Conservation (phyloP, 2,888 invertebrate genomes). For the Geophilus truncorum region DNA sequence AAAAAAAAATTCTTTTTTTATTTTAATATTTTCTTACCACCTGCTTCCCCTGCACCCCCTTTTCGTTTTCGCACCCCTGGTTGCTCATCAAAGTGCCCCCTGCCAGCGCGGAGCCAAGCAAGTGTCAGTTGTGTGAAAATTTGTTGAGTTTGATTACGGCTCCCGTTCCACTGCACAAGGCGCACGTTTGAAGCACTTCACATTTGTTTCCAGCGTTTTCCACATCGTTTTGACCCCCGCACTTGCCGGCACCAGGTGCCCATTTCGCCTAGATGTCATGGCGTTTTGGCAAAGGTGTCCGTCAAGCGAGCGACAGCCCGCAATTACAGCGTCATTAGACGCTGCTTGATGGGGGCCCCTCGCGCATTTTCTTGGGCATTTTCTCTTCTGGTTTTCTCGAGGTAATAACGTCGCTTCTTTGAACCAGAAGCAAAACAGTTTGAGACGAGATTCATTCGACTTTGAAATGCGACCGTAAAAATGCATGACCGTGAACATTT, state of each 20-base stretch:
- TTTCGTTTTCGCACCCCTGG: too few relatives aligned
- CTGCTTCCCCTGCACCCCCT: neutral
- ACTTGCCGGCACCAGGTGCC: constrained; percentile 11
- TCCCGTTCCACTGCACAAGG: neutral
- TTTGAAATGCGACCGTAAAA: constrained; percentile 5
- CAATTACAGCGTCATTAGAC: constrained; percentile 30
- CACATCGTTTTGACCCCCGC: constrained; percentile 7
- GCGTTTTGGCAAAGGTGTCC: constrained; percentile 20
- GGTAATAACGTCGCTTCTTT: neutral
- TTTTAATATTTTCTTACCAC: neutral
- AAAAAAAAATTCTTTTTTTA: neutral
- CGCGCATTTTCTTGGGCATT: neutral
- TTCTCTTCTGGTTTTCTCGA: neutral
- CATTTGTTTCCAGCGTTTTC: neutral
- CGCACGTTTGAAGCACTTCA: neutral
- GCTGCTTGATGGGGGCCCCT: neutral
- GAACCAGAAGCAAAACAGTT: neutral
- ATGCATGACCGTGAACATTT: neutral
- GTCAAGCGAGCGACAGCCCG: constrained; percentile 20
- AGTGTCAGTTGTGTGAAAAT: constrained; percentile 6
- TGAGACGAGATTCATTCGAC: neutral
- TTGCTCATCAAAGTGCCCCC: constrained; percentile 4
- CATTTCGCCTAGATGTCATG: constrained; percentile 3
- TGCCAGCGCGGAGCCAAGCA: neutral
- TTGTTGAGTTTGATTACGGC: constrained; percentile 27